Evolutionary conservation across 2,113 vertebrate genomes (phyloP), one percentile per base, ranked within the genome.

Genomic region (Polyodon spathula): DNA sequence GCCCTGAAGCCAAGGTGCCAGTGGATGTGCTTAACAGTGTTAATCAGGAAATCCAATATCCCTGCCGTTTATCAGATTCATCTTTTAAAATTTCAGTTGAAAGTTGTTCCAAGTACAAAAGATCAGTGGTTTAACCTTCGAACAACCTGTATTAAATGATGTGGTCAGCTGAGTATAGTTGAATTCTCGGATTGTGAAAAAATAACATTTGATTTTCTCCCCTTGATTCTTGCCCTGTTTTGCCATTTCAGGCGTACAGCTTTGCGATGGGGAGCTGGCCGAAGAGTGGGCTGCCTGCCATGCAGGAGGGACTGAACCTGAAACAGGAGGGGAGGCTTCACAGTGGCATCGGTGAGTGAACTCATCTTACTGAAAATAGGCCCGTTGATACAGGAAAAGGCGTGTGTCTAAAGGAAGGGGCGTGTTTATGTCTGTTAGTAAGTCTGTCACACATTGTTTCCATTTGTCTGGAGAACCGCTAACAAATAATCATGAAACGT

Each of bases 271-370:
- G 86, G 71, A 87, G 82, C 77, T 90, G 86, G 86, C 88, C 88
- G 76, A 89, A 89, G 85, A 89, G 86, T 3, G 87, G 86, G 71
- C 86, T 90, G 70, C 84, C 89, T 86, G 86, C 87, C 78, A 90
- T 90, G 87, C 86, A 88, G 82, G 86, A 89, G 84, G 87, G 86
- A 62, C 81, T 90, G 85, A 89, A 86, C 68, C 75, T 90, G 75
- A 84, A 88, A 67, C 88, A 90, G 82, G 88, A 88, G 87, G 88
- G 88, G 66, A 84, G 85, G 7, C 87, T 87, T 79, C 88, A 90
- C 84, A 89, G 88, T 76, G 87, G 88, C 72, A 89, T 90, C 72
- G 88, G 87, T 89, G 73, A 90, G 87, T 88, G 68, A 54, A 41
- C 37, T 16, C 37, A 12, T 44, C 43, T 12, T 44, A 12, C 12